Conservation (phyloP, 2,797 vertebrate genomes). For the Gallinago solitaria region DNA sequence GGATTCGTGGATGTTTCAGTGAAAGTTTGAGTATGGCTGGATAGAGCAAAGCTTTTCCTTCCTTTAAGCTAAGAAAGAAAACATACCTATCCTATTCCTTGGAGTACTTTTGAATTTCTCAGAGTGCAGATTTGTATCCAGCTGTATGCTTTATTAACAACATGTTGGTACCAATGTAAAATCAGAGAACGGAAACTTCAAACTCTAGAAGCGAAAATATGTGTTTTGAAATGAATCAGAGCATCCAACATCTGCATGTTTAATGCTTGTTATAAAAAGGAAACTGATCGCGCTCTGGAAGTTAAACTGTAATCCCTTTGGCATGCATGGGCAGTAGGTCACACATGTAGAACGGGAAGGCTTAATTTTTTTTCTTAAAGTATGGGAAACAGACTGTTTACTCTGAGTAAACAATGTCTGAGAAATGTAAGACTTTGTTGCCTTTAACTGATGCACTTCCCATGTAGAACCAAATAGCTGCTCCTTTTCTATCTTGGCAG, state of each 20-base stretch:
- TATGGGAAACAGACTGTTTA: background rate
- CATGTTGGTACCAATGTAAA: background rate
- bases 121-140: background rate
- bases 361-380: background rate
- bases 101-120: background rate
- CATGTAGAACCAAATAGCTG: background rate
- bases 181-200: background rate
- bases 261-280: background rate
- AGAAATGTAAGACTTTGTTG: background rate
- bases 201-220: background rate
- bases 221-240: background rate
- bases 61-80: background rate
- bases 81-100: background rate
- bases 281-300: background rate
- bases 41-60: conserved; percentile 2
- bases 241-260: background rate
- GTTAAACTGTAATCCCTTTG: conserved; percentile 11
- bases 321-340: background rate
- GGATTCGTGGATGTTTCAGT: background rate
- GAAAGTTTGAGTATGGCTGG: background rate
- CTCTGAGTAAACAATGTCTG: background rate
- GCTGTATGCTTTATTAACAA: conserved; percentile 1
- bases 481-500: background rate
- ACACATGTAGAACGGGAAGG: background rate
- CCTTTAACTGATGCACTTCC: background rate